A percentile compares a stretch with the other conserved stretches of the same genome.
These are phyloP conservation scores for Octonoba sinensis DNA, from an alignment of 2,888 invertebrate genomes.

Conservation along the genomic window DNA sequence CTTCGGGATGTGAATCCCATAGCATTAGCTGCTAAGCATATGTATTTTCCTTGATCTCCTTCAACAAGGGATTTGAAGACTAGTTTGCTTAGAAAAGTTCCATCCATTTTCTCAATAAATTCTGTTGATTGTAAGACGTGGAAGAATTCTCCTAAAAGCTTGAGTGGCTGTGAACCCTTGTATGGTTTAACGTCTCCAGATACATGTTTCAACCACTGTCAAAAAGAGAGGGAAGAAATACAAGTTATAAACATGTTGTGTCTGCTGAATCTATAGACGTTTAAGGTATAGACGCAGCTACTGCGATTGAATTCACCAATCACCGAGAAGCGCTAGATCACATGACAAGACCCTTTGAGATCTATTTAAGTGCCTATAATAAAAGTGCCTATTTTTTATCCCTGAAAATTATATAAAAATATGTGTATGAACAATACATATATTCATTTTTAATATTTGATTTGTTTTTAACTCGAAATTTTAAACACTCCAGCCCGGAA, in stretches of 20 bases:
- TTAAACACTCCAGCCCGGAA: too few relatives aligned
- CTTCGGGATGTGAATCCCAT: slow-evolving; percentile 72
- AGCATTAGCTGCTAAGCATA: slow-evolving; percentile 73
- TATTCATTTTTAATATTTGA: too few relatives aligned
- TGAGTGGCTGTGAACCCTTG: slow-evolving; percentile 69
- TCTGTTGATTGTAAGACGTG: slow-evolving; percentile 72
- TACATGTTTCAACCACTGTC: slow-evolving; percentile 72
- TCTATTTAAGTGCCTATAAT: too few relatives aligned
- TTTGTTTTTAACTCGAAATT: too few relatives aligned
- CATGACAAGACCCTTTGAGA: too few relatives aligned
- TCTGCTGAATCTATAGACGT: background rate
- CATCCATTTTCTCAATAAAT: slow-evolving; percentile 69
- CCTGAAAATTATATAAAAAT: too few relatives aligned
- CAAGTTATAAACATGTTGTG: background rate
- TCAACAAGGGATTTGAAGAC: slow-evolving; percentile 70
- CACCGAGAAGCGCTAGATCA: too few relatives aligned
- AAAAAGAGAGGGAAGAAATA: background rate
- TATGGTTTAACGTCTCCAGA: slow-evolving; percentile 66
- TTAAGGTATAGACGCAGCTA: too few relatives aligned
- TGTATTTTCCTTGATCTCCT: slow-evolving; percentile 73
- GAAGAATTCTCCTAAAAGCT: slow-evolving; percentile 71
- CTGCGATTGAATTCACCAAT: too few relatives aligned
- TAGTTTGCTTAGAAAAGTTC: slow-evolving; percentile 72
- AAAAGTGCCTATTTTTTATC: too few relatives aligned
- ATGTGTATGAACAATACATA: too few relatives aligned